A percentile compares a stretch with the other conserved stretches of the same genome.
Evolutionary conservation across 2,113 vertebrate species (phyloP).

Genomic region (Varanus salvator): DNA sequence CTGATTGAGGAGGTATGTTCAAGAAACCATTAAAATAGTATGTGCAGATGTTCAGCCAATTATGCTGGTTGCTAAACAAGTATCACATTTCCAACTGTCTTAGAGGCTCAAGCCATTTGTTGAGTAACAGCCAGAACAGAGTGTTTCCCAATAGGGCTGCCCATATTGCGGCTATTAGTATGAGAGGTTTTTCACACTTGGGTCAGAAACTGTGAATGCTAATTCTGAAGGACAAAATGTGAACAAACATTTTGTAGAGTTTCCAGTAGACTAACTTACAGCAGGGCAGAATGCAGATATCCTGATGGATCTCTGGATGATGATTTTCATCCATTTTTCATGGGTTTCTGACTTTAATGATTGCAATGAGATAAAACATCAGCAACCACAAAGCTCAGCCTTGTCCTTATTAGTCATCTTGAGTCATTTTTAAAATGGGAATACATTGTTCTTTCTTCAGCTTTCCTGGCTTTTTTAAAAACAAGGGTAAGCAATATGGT

Average conservation of each 20-base stretch:
- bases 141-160: slow-evolving; percentile 38
- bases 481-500: too few species aligned
- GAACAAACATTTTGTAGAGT: slow-evolving; percentile 28
- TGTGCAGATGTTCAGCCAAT: slow-evolving; percentile 60
- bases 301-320: too few species aligned
- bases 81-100: slow-evolving; percentile 30
- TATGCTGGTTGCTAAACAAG: slow-evolving; percentile 59
- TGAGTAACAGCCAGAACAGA: slow-evolving; percentile 47
- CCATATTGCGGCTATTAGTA: slow-evolving; percentile 42
- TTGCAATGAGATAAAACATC: too few species aligned
- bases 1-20: slow-evolving; percentile 21
- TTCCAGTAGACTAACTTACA: slow-evolving; percentile 27
- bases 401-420: too few species aligned
- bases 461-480: too few species aligned
- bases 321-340: too few species aligned
- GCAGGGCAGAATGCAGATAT: too few species aligned
- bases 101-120: slow-evolving; percentile 40
- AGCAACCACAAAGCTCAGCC: too few species aligned
- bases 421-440: too few species aligned
- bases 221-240: slow-evolving; percentile 40
- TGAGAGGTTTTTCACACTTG: slow-evolving; percentile 18
- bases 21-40: slow-evolving; percentile 41
- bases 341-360: too few species aligned
- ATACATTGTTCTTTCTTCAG: too few species aligned
- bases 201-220: slow-evolving; percentile 52